Percentiles rank a stretch among this genome's conserved stretches.
Evolutionary conservation across 2,888 invertebrate species (phyloP).

Genomic region (Euclidia mi): DNA sequence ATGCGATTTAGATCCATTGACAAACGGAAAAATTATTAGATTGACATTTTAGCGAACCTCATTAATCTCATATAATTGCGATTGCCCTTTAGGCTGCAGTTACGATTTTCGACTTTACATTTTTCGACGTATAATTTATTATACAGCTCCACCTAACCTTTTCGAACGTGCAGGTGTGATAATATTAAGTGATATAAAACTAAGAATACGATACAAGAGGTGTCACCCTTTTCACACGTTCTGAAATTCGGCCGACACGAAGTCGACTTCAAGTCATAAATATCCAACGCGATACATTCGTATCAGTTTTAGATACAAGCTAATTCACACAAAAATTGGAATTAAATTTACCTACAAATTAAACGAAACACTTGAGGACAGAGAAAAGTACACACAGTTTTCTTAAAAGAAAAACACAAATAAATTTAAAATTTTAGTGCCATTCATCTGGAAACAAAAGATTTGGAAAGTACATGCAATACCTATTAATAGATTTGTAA

Average conservation of each 20-base stretch:
- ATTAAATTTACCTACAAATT: conserved; percentile 7
- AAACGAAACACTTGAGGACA: conserved; percentile 7
- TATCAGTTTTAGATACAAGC: conserved; percentile 6
- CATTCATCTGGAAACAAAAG: conserved; percentile 34
- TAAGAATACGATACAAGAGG: too few species aligned
- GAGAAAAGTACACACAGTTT: background rate
- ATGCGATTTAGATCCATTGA: conserved; percentile 5
- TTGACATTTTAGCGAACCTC: background rate
- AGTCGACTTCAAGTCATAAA: background rate
- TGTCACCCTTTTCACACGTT: conserved; percentile 7
- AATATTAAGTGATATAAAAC: too few species aligned
- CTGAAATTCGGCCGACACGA: background rate
- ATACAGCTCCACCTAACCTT: too few species aligned
- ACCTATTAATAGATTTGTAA: conserved; percentile 58
- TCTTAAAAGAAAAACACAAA: background rate
- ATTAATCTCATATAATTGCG: background rate
- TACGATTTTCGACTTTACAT: too few species aligned
- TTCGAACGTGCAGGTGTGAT: too few species aligned
- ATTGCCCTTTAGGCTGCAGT: too few species aligned
- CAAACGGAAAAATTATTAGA: background rate
- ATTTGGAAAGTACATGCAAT: conserved; percentile 33
- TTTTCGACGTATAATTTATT: too few species aligned
- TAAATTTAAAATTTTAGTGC: conserved; percentile 20
- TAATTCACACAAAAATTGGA: conserved; percentile 8
- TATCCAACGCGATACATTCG: background rate